Evolutionary conservation across 2,888 invertebrate species (phyloP), one percentile per base, ranked within the genome.

Genomic region (Tinea semifulvella): DNA sequence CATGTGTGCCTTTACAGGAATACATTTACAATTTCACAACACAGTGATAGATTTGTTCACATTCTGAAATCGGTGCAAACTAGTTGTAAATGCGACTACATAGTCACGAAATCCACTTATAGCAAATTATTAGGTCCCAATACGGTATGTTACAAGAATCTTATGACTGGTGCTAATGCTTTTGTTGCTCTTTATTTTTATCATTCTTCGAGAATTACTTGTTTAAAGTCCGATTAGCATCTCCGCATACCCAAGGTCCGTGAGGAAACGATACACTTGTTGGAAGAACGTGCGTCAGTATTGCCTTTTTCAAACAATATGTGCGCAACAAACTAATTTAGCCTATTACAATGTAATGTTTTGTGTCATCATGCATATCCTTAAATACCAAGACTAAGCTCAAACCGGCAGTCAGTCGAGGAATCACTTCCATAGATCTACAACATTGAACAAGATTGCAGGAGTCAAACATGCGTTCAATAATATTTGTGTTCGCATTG

Each of bases 401-500:
- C 18, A 14, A 18, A 26, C 27, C n/a, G 42, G 26, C 10, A 42
- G 22, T 36, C 44, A 36, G 44, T 20, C 31, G 31, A 31, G 28
- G 17, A 6, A 4, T 43, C 20, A 14, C 31, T 19, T 20, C 11
- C 3, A 18, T 2, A 28, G n/a, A 31, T 27, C 26, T 20, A 6
- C 27, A 40, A 22, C 5, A n/a, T 42, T 47, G 51, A 60, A 53
- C 77, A 79, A 73, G 56, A 80, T 79, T 61, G 77, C 73, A 73
- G 65, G 71, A 45, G 49, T 71, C 47, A 59, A 63, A 56, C 68
- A 80, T 80, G 80, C 76, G 63, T 68, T 72, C 69, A 60, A 67
- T 64, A 56, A 56, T 71, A 38, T 77, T 74, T 56, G 60, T 62
- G 66, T 72, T 70, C 68, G 77, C 68, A 60, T 75, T 67, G 59